These are phyloP conservation scores for Laticauda laticaudata DNA, from an alignment of 2,113 vertebrate species.

Conservation along the genomic window DNA sequence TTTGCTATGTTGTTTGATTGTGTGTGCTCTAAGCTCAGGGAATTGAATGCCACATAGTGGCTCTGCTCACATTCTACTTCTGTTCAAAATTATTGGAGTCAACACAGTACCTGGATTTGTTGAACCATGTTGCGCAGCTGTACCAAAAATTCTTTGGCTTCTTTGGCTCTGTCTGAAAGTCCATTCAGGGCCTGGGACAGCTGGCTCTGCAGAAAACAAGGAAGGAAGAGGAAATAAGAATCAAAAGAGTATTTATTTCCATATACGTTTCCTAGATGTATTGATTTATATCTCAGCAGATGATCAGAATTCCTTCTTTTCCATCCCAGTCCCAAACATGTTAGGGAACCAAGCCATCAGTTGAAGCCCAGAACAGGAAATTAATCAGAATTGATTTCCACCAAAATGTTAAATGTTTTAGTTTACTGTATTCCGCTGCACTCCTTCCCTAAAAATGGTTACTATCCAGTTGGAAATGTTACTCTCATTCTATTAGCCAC, in stretches of 20 bases:
- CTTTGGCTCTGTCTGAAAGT: conserved; percentile 93
- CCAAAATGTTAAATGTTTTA: not conserved
- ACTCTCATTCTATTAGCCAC: not conserved
- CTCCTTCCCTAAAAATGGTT: not conserved
- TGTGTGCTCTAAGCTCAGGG: not conserved
- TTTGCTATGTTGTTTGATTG: not conserved
- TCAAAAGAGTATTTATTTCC: not conserved
- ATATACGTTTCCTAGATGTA: not conserved
- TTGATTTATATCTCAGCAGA: not conserved
- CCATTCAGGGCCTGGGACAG: conserved; percentile 94
- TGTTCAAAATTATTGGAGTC: not conserved
- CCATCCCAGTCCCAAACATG: not conserved
- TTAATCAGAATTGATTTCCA: not conserved
- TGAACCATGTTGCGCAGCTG: conserved; percentile 96
- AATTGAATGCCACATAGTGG: not conserved
- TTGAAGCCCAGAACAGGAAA: not conserved
- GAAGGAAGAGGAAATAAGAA: not conserved
- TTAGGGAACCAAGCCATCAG: not conserved
- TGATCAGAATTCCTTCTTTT: not conserved
- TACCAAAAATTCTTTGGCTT: conserved; percentile 96
- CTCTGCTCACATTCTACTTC: not conserved
- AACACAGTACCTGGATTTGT: conserved; percentile 87
- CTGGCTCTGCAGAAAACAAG: conserved; percentile 80
- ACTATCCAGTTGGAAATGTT: not conserved
- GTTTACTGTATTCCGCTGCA: not conserved